Percentiles rank a stretch among this genome's conserved stretches.
phyloP scores from a whole-genome alignment of 2,113 vertebrate genomes.

The Pseudorhombus dupliciocellatus region DNA sequence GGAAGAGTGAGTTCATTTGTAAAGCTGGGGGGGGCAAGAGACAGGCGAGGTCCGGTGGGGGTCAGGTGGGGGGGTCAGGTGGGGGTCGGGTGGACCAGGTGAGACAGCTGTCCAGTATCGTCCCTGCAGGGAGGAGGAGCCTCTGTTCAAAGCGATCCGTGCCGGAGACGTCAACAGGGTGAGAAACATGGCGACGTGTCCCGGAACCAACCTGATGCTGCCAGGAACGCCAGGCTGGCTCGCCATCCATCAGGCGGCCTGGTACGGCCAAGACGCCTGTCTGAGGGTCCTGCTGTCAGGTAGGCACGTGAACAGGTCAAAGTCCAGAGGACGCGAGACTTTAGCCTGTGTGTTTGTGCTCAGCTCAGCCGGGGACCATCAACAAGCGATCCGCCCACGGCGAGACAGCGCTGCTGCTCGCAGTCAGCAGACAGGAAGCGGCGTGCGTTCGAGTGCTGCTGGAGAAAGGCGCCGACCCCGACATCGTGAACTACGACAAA shows the following conservation, averaged over 20 bases:
- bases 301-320: conserved; percentile 40
- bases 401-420: conserved; percentile 87
- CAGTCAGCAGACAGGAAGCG: conserved; percentile 77
- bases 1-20: conserved; percentile 82
- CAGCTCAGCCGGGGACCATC: conserved; percentile 85
- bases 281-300: conserved; percentile 86
- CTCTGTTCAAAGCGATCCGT: conserved; percentile 69
- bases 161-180: conserved; percentile 76
- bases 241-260: conserved; percentile 89
- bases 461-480: conserved; percentile 85
- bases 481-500: conserved; percentile 85
- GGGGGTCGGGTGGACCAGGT: neutral
- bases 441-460: conserved; percentile 83
- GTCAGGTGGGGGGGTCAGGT: neutral
- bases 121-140: conserved; percentile 71
- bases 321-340: neutral
- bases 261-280: conserved; percentile 86
- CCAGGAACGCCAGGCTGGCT: conserved; percentile 90
- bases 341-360: conserved; percentile 2
- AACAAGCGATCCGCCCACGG: conserved; percentile 87
- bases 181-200: conserved; percentile 74
- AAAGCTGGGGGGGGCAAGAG: neutral
- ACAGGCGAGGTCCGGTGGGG: neutral
- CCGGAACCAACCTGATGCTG: conserved; percentile 78
- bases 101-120: conserved; percentile 2